These are phyloP conservation scores for Anarsia innoxiella DNA, from an alignment of 2,888 invertebrate genomes.

Conservation along the genomic window DNA sequence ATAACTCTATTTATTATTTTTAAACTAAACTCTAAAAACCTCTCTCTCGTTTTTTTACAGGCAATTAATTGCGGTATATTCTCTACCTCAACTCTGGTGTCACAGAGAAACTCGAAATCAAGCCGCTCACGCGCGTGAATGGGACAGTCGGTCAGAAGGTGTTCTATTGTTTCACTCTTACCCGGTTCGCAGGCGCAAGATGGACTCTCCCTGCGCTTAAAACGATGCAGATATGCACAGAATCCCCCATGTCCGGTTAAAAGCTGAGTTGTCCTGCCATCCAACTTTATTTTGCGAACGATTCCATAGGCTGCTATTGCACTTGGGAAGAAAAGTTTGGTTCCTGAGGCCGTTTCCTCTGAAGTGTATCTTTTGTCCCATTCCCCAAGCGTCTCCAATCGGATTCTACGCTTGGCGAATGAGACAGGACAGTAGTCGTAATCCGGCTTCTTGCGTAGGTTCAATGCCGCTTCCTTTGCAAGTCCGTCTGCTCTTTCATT, in stretches of 20 bases:
- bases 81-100: no score
- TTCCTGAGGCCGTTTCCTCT: neutral
- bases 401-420: neutral
- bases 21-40: no score
- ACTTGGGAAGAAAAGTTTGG: neutral
- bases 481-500: conserved; percentile 12
- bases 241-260: conserved; percentile 9
- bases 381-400: neutral
- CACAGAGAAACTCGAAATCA: no score
- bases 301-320: neutral
- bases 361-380: neutral
- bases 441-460: neutral
- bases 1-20: no score
- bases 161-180: no score
- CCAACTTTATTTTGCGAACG: neutral
- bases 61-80: no score
- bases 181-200: conserved; percentile 5
- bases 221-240: conserved; percentile 7
- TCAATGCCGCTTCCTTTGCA: conserved; percentile 7
- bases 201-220: conserved; percentile 8
- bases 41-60: no score
- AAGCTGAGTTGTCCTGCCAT: neutral
- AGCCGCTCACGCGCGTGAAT: no score
- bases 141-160: no score
- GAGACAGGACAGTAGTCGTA: conserved; percentile 1